Evolutionary conservation across 64 coral and sea anemone species (phyloP).

Genomic region (Pocillopora verrucosa): DNA sequence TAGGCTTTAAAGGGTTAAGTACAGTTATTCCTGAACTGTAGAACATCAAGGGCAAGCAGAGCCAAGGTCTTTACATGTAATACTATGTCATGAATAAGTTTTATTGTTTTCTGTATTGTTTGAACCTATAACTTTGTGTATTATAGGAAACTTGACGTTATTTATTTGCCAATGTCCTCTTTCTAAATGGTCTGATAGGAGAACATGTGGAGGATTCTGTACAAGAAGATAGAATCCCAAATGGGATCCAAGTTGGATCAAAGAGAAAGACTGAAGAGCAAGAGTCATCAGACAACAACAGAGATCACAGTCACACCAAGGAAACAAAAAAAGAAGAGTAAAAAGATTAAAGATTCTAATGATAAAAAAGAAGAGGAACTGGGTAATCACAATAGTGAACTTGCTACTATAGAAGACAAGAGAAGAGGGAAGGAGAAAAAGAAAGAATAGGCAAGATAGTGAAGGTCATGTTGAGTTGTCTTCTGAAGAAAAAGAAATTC

Average conservation of each 20-base stretch:
- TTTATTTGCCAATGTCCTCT: too few relatives aligned
- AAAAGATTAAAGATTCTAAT: not conserved
- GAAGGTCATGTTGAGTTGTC: not conserved
- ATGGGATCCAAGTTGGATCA: slow-evolving; percentile 1
- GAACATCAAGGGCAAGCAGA: too few relatives aligned
- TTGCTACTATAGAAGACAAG: not conserved
- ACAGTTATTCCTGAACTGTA: too few relatives aligned
- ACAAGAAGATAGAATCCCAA: not conserved
- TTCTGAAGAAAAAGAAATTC: not conserved
- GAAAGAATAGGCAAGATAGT: not conserved
- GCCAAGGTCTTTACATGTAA: not conserved
- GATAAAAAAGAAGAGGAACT: not conserved
- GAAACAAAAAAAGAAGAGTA: slow-evolving; percentile 8
- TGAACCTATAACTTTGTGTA: too few relatives aligned
- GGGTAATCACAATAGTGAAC: not conserved
- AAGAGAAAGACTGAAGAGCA: not conserved
- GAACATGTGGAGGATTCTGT: not conserved
- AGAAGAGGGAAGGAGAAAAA: slow-evolving; percentile 17
- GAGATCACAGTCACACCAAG: not conserved
- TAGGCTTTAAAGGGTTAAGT: too few relatives aligned
- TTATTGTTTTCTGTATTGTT: too few relatives aligned
- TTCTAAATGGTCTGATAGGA: not conserved
- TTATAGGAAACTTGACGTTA: too few relatives aligned
- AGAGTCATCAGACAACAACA: not conserved
- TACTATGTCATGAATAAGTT: not conserved